Evolutionary conservation across 2,113 vertebrate species (phyloP).

Genomic region (Oncorhynchus masou): DNA sequence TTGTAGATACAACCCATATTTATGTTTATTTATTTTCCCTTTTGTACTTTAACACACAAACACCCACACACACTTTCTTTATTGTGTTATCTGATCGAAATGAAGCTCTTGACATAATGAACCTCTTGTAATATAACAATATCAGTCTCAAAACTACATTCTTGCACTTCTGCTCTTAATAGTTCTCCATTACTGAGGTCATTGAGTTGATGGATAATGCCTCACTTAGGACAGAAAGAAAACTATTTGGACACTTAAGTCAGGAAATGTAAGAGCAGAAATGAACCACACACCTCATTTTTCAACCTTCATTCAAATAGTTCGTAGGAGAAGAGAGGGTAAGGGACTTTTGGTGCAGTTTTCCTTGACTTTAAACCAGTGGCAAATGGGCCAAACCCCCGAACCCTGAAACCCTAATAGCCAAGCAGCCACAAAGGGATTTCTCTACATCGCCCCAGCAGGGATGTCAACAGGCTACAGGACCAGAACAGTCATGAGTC

Average conservation of each 20-base stretch:
- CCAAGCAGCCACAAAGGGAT: slow-evolving; percentile 1
- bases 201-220: slow-evolving; percentile 66
- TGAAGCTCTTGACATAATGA: slow-evolving; percentile 30
- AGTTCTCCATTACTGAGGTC: slow-evolving; percentile 67
- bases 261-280: slow-evolving; percentile 54
- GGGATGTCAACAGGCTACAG: no score
- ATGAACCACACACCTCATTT: slow-evolving; percentile 50
- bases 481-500: no score
- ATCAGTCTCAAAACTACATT: slow-evolving; percentile 59
- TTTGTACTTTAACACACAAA: no score
- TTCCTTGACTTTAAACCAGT: slow-evolving; percentile 47
- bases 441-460: no score
- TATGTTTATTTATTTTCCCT: no score
- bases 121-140: slow-evolving; percentile 53
- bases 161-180: slow-evolving; percentile 63
- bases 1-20: no score
- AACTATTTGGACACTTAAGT: slow-evolving; percentile 60
- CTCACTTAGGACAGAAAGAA: slow-evolving; percentile 40
- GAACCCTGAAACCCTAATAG: background rate
- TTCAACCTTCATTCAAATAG: slow-evolving; percentile 48
- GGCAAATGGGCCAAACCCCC: background rate
- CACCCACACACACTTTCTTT: slow-evolving; percentile 32
- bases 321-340: slow-evolving; percentile 48
- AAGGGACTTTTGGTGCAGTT: slow-evolving; percentile 58
- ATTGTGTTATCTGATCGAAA: no score